These are phyloP conservation scores for Melanotaenia pygmaea DNA, from an alignment of 2,797 vertebrate species.

Conservation along the genomic window DNA sequence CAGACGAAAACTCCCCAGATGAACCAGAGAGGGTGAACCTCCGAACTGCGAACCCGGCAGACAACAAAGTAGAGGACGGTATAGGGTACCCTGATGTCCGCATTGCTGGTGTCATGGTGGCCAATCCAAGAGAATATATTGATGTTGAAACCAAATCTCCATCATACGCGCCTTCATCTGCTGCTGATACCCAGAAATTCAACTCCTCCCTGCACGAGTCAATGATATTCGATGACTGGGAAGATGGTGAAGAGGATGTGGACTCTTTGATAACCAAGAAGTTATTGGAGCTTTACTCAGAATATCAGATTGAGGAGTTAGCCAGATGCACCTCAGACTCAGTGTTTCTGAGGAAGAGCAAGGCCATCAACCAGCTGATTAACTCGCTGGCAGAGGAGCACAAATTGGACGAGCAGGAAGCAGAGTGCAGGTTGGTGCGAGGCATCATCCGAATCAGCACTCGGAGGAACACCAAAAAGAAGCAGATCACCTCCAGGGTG, in stretches of 20 bases:
- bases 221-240: constrained; percentile 84
- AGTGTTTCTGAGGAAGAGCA: constrained; percentile 93
- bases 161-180: constrained; percentile 29
- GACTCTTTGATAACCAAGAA: constrained; percentile 93
- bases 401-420: constrained; percentile 93
- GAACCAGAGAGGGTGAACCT: constrained; percentile 77
- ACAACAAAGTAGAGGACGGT: constrained; percentile 47
- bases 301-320: constrained; percentile 96
- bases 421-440: constrained; percentile 91
- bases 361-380: constrained; percentile 94
- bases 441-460: constrained; percentile 98
- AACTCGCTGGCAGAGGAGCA: constrained; percentile 95
- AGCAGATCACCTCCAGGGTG: constrained; percentile 31
- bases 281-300: constrained; percentile 93
- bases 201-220: constrained; percentile 78
- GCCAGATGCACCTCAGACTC: constrained; percentile 95
- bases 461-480: constrained; percentile 84
- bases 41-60: constrained; percentile 18
- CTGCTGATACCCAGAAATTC: constrained; percentile 27
- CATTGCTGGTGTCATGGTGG: constrained; percentile 88
- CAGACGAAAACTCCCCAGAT: constrained; percentile 74
- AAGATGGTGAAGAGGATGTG: constrained; percentile 87
- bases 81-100: constrained; percentile 74
- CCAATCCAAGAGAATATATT: constrained; percentile 83
- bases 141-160: constrained; percentile 26